These are phyloP conservation scores for Phoenicopterus ruber DNA, from an alignment of 2,113 vertebrate genomes.

Conservation along the genomic window DNA sequence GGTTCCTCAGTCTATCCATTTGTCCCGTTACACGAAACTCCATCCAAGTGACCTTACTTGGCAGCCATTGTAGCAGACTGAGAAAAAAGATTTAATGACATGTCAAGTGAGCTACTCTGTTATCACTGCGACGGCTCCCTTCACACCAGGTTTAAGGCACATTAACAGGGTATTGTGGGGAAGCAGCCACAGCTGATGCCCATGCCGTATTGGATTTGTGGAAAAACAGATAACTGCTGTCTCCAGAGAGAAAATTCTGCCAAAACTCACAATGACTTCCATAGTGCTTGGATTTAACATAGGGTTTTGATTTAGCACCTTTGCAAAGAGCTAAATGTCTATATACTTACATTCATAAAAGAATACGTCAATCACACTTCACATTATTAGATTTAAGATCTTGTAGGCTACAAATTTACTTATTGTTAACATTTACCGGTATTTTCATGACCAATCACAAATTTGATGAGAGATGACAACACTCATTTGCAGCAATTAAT, in stretches of 20 bases:
- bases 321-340: background rate
- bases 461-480: slow-evolving; percentile 16
- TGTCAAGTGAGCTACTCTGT: background rate
- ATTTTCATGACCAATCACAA: background rate
- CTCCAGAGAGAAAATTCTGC: background rate
- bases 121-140: background rate
- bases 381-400: background rate
- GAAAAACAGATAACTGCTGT: background rate
- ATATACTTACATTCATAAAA: background rate
- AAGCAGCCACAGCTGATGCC: slow-evolving; percentile 18
- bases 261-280: background rate
- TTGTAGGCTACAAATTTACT: background rate
- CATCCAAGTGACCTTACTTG: background rate
- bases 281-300: background rate
- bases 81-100: background rate
- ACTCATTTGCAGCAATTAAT: slow-evolving; percentile 11
- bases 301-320: slow-evolving; percentile 2
- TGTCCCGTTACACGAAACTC: background rate
- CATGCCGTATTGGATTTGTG: background rate
- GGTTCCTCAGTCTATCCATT: background rate
- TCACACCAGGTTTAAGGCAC: background rate
- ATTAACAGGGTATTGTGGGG: background rate
- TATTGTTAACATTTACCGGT: background rate
- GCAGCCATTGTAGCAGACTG: background rate
- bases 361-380: background rate